Conservation (phyloP, 1,140 invertebrate species). For the Heliconius hermathena region DNA sequence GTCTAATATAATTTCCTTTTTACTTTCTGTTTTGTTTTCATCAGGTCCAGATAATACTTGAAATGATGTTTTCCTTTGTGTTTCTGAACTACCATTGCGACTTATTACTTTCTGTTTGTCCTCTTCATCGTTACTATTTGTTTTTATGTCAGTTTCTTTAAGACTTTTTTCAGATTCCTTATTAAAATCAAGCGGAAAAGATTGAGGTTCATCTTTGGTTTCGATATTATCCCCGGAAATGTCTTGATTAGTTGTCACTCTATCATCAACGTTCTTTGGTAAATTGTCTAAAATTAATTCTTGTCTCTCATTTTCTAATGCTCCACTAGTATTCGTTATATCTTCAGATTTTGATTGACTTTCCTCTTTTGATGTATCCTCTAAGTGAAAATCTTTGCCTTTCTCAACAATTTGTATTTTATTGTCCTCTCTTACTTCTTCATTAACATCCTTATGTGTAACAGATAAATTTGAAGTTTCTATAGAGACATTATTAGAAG, state of each 20-base stretch:
- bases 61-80: slow-evolving; percentile 64
- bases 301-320: slow-evolving; percentile 18
- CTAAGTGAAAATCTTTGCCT: slow-evolving; percentile 14
- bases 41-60: slow-evolving; percentile 68
- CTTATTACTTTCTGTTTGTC: slow-evolving; percentile 26
- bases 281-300: not conserved
- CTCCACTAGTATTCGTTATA: slow-evolving; percentile 3
- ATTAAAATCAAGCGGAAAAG: slow-evolving; percentile 40
- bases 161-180: slow-evolving; percentile 37
- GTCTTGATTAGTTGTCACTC: not conserved
- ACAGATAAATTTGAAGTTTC: slow-evolving; percentile 61
- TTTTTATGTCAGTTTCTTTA: slow-evolving; percentile 28
- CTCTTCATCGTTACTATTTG: slow-evolving; percentile 11
- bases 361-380: slow-evolving; percentile 33
- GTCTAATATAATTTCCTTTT: slow-evolving; percentile 44
- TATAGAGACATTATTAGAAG: slow-evolving; percentile 69
- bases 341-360: slow-evolving; percentile 41
- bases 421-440: slow-evolving; percentile 40
- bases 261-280: not conserved
- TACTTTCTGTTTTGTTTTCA: slow-evolving; percentile 52
- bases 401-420: not conserved
- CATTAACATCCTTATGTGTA: slow-evolving; percentile 57
- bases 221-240: not conserved
- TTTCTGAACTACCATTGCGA: slow-evolving; percentile 11
- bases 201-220: not conserved